Evolutionary conservation across 2,888 invertebrate species (phyloP).

Genomic region (Gari tellinella): DNA sequence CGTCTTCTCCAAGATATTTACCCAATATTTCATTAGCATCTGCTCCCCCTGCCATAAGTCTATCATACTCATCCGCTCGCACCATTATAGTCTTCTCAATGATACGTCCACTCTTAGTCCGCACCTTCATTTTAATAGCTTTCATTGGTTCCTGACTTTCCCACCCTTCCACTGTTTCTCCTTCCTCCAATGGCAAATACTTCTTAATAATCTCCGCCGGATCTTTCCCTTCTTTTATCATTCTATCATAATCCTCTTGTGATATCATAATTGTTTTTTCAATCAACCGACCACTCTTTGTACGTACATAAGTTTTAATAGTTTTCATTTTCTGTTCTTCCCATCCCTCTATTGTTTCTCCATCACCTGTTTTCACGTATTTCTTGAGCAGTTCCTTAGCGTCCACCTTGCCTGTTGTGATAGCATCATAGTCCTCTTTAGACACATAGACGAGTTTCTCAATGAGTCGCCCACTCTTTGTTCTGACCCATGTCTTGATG

Average conservation of each 20-base stretch:
- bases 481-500: constrained; percentile 82
- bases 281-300: constrained; percentile 82
- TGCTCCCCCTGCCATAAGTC: constrained; percentile 76
- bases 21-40: constrained; percentile 79
- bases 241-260: constrained; percentile 82
- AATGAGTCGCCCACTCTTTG: constrained; percentile 82
- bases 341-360: constrained; percentile 82
- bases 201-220: constrained; percentile 80
- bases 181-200: constrained; percentile 81
- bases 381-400: constrained; percentile 78
- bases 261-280: constrained; percentile 83
- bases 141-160: constrained; percentile 82
- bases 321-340: constrained; percentile 82
- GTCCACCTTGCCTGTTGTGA: constrained; percentile 78
- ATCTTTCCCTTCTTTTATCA: constrained; percentile 79
- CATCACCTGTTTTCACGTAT: constrained; percentile 77
- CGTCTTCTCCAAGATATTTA: constrained; percentile 81
- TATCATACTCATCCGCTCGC: constrained; percentile 82
- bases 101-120: constrained; percentile 83
- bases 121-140: constrained; percentile 78
- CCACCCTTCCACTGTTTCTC: constrained; percentile 80
- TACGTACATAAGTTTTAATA: constrained; percentile 82
- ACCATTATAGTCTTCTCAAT: constrained; percentile 83
- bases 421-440: constrained; percentile 82
- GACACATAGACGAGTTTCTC: constrained; percentile 82